These are phyloP conservation scores for Anniella stebbinsi DNA, from an alignment of 2,797 vertebrate species.

Conservation along the genomic window DNA sequence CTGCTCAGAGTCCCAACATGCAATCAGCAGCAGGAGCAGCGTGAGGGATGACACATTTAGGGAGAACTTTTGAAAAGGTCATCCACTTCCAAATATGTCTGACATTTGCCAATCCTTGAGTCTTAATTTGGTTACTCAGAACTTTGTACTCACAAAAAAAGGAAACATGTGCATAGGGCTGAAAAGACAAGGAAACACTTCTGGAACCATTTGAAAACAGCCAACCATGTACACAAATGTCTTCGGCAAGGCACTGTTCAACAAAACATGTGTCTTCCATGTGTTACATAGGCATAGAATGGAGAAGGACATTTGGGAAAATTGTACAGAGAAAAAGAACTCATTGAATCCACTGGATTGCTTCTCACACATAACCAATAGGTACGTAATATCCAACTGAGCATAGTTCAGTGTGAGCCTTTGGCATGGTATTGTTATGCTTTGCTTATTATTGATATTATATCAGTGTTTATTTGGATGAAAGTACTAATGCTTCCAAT, in stretches of 20 bases:
- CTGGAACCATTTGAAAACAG: conserved; percentile 33
- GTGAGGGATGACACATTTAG: accelerated
- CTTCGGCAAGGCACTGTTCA: conserved; percentile 30
- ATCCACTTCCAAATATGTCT: conserved; percentile 40
- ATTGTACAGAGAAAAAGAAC: conserved; percentile 52
- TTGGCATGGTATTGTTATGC: conserved; percentile 23
- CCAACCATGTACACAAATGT: neutral
- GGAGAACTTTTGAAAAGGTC: conserved; percentile 20
- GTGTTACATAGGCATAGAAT: conserved; percentile 43
- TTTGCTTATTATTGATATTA: conserved; percentile 30
- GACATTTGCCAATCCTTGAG: conserved; percentile 37
- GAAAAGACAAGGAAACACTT: conserved; percentile 39
- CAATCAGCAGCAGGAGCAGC: neutral
- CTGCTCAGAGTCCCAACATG: neutral
- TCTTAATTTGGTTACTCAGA: neutral
- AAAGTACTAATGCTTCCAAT: neutral
- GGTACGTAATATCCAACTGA: conserved; percentile 22
- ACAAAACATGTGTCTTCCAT: conserved; percentile 25
- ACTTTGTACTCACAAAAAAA: conserved; percentile 25
- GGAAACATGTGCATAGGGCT: conserved; percentile 6
- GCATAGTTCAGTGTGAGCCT: conserved; percentile 45
- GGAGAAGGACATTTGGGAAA: conserved; percentile 41
- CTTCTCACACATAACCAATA: neutral
- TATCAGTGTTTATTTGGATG: neutral
- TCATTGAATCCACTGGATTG: neutral